Evolutionary conservation across 2,888 invertebrate genomes (phyloP), one percentile per base, ranked within the genome.

Genomic region (Malthinus flaveolus): DNA sequence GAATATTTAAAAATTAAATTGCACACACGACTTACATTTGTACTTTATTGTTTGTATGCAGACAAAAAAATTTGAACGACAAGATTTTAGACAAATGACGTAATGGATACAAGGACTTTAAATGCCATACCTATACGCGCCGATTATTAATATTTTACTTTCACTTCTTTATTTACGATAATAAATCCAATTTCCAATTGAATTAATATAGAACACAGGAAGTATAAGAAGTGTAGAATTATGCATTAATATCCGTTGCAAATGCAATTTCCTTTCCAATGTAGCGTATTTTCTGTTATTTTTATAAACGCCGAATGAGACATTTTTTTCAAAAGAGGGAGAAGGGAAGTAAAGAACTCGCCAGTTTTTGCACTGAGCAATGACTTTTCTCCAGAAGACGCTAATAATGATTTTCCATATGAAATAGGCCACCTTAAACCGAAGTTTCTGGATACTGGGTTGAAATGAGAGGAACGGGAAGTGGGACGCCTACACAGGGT

Each of bases 71-170:
- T 13, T 23, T 42, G 39, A 42, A 42, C 15, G 39, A 42, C 39
- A 42, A 23, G 39, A 42, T 42, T 42, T 23, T 23, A 42, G 23
- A 42, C 23, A 42, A 13, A 42, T 42, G 39, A 42, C 39, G 39
- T 42, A 42, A 42, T 42, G 13, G 23, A 42, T 42, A 42, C 39
- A 42, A 42, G 39, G 39, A 42, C 39, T 42, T 52, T 52, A 52
- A 52, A 52, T 45, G 52, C 52, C 52, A 35, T 45, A 46, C 52
- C 52, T 36, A 52, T 9, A 35, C 9, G 33, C 33, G n/a, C n/a
- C n/a, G 23, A 23, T 23, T 23, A 23, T 23, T 23, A 23, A 23
- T 36, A 36, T 52, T 52, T 3, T 34, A 52, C 52, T 52, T 52
- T 52, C 52, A 52, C 52, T 52, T 52, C 36, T 51, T 23, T n/a